These are phyloP conservation scores for Chaetops frenatus DNA, from an alignment of 2,113 vertebrate species.

Conservation along the genomic window DNA sequence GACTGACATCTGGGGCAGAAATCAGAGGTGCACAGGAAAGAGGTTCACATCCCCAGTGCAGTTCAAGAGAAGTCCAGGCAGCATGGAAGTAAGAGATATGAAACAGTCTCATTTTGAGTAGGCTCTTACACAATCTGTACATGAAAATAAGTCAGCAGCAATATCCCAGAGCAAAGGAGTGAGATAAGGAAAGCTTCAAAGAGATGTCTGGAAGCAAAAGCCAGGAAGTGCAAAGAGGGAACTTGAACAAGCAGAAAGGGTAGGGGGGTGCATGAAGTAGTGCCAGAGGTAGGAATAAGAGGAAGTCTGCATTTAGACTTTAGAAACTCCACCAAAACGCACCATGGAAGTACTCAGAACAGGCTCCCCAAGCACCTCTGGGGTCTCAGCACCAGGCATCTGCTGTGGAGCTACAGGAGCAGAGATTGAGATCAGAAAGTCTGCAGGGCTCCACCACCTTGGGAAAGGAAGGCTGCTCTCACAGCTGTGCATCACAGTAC, in stretches of 20 bases:
- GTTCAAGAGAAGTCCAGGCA: neutral
- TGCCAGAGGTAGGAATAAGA: neutral
- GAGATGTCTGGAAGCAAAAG: neutral
- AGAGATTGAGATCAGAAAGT: neutral
- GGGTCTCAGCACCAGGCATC: neutral
- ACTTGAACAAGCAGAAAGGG: neutral
- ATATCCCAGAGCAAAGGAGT: neutral
- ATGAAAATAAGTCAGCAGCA: neutral
- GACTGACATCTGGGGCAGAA: neutral
- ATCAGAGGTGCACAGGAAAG: neutral
- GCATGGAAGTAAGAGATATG: neutral
- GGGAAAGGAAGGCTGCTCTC: neutral
- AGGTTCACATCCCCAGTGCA: neutral
- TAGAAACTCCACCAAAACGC: neutral
- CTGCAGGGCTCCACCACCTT: neutral
- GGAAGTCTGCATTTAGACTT: neutral
- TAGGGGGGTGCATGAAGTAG: neutral
- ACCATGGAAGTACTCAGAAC: neutral
- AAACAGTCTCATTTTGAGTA: neutral
- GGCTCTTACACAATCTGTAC: neutral
- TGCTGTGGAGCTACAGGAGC: neutral
- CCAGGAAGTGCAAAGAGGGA: neutral
- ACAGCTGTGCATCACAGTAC: neutral
- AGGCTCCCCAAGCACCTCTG: neutral
- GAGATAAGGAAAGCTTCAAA: neutral